Conservation (phyloP, 2,797 vertebrate genomes). For the Sebastes cheni region DNA sequence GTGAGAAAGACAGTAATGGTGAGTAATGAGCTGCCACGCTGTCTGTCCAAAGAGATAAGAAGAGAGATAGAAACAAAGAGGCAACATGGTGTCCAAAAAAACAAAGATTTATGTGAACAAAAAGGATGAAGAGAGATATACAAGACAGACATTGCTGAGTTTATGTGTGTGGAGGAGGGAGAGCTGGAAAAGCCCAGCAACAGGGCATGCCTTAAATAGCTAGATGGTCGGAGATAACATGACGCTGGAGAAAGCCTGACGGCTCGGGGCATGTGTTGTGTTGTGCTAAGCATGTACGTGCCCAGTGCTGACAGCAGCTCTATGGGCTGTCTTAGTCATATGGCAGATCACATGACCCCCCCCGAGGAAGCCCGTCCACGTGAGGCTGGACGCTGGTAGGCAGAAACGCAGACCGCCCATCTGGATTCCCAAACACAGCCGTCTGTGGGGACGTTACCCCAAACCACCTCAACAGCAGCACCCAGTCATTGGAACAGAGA, state of each 20-base stretch:
- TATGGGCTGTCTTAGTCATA: constrained; percentile 37
- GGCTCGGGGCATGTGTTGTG: constrained; percentile 63
- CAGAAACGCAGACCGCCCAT: background rate
- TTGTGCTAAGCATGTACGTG: constrained; percentile 41
- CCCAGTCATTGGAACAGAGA: background rate
- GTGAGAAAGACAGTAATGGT: constrained; percentile 20
- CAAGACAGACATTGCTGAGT: constrained; percentile 1
- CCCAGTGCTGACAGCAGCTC: constrained; percentile 52
- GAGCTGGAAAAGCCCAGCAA: constrained; percentile 71
- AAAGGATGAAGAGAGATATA: constrained; percentile 10
- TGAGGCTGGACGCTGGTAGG: constrained; percentile 10
- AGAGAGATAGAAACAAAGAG: constrained; percentile 11
- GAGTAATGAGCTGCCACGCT: constrained; percentile 34
- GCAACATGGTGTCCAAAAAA: background rate
- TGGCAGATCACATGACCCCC: constrained; percentile 52
- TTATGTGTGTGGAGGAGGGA: background rate
- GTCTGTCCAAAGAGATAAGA: constrained; percentile 29
- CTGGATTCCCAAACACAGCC: constrained; percentile 4
- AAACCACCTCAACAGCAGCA: background rate
- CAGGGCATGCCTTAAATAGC: constrained; percentile 78
- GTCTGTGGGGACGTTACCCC: background rate
- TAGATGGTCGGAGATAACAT: constrained; percentile 61
- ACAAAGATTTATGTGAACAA: constrained; percentile 22
- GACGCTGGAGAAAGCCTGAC: constrained; percentile 61
- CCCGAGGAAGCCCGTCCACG: background rate